Evolutionary conservation across 2,113 vertebrate species (phyloP).

Genomic region (Bambusicola thoracicus): DNA sequence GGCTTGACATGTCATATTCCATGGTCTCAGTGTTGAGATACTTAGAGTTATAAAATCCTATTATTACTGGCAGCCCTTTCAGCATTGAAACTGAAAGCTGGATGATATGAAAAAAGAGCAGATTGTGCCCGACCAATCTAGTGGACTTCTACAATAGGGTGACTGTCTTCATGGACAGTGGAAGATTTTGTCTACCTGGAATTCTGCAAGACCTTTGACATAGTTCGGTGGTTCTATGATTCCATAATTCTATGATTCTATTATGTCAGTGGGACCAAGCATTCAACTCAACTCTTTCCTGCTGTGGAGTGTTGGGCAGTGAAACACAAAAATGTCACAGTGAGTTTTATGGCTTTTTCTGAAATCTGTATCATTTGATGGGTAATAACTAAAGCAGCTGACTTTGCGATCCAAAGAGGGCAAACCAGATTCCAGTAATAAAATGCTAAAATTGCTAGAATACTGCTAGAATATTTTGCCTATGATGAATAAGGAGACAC

Average conservation of each 20-base stretch:
- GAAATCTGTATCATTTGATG: background rate
- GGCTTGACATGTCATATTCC: background rate
- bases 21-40: background rate
- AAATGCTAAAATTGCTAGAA: background rate
- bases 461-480: background rate
- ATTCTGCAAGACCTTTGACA: too few species aligned
- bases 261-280: background rate
- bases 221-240: too few species aligned
- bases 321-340: background rate
- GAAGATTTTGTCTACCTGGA: too few species aligned
- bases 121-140: too few species aligned
- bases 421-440: background rate
- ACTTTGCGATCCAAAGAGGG: background rate
- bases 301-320: background rate
- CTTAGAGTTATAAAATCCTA: background rate
- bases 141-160: too few species aligned
- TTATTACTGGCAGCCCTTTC: background rate
- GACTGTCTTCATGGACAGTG: too few species aligned
- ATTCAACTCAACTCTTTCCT: background rate
- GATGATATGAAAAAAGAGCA: background rate
- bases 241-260: too few species aligned
- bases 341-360: background rate
- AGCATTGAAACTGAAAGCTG: background rate
- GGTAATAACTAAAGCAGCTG: background rate
- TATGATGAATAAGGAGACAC: background rate